phyloP scores from a whole-genome alignment of 2,113 vertebrate genomes.

The Saguinus midas region DNA sequence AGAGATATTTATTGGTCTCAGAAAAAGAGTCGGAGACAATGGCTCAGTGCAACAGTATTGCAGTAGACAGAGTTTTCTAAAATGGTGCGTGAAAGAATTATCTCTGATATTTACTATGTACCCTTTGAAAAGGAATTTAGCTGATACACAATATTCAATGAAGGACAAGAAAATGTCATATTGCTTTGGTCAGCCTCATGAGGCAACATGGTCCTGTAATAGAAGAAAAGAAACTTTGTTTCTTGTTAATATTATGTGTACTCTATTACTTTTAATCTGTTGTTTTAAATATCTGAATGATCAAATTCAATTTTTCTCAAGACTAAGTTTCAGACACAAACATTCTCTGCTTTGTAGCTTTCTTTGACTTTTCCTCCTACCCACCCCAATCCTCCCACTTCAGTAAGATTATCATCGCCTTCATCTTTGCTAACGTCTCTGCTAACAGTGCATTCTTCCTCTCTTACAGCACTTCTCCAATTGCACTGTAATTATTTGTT shows the following conservation, averaged over 20 bases:
- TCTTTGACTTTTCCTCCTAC: background rate
- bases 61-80: background rate
- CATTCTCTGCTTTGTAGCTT: background rate
- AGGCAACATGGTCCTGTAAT: background rate
- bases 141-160: background rate
- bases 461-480: conserved; percentile 36
- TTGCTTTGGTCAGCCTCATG: background rate
- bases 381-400: background rate
- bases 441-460: conserved; percentile 35
- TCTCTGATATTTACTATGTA: background rate
- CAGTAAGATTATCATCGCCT: background rate
- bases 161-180: background rate
- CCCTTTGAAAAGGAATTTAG: background rate
- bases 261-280: background rate
- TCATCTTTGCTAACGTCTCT: conserved; percentile 4
- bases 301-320: conserved; percentile 42
- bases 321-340: background rate
- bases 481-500: conserved; percentile 66
- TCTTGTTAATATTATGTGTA: background rate
- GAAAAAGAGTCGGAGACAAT: background rate
- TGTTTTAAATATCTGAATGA: background rate
- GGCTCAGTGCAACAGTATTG: background rate
- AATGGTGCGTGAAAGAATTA: background rate
- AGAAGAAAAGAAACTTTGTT: background rate
- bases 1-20: conserved; percentile 26